Evolutionary conservation across 2,888 invertebrate species (phyloP), one percentile per base, ranked within the genome.

Genomic region (Iphiclides podalirius): DNA sequence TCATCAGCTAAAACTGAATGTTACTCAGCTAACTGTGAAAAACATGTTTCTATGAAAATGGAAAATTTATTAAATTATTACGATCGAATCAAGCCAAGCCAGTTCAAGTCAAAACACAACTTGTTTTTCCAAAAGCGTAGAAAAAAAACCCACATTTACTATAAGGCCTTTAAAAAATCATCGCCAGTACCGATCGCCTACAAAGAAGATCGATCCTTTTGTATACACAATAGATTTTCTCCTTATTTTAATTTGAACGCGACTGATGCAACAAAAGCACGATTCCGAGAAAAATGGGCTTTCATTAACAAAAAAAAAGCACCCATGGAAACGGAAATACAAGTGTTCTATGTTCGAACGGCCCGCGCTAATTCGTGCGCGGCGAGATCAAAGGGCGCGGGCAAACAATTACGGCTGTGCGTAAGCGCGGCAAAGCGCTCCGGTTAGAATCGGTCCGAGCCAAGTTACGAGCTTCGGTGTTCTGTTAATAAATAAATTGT

Each of bases 381-480:
- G 76, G 80, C 75, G 70, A 80, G 79, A 84, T 85, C 83, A 85
- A 85, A 85, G 70, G 52, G 59, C 48, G 61, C 60, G 61, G 58
- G 64, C 60, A 68, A 59, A 76, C 79, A 83, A 81, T 83, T 79
- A 78, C 63, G 52, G 58, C 53, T 65, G 54, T 61, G 79, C 82
- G 81, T 70, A 65, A 62, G 79, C 82, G 79, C 78, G 74, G 53
- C 72, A 70, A 67, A 73, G 75, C 72, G 79, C 74, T 77, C 76
- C 67, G 73, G 68, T 79, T 78, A 64, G 63, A 70, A 70, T 71
- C 40, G 44, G 42, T 23, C 33, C 17, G 31, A 46, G 38, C 14
- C 52, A 46, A 53, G 46, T 45, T 45, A 49, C 43, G n/a, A 41
- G 42, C 45, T 28, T 9, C 8, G 8, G 28, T 28, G 2, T 20